These are phyloP conservation scores for Hydroisotoma schaefferi DNA, from an alignment of 2,888 invertebrate species.

Conservation along the genomic window DNA sequence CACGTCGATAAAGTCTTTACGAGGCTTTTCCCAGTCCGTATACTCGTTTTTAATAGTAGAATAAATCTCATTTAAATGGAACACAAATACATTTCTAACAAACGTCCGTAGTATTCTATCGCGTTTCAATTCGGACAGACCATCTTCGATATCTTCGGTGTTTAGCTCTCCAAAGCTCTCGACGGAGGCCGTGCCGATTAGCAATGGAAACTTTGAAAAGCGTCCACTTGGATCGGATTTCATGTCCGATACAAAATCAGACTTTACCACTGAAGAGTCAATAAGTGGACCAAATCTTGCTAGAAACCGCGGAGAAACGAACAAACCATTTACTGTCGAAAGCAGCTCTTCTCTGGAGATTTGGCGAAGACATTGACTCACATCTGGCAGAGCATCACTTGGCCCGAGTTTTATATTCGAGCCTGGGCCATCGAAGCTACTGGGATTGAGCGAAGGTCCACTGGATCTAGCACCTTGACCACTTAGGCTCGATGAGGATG, in stretches of 20 bases:
- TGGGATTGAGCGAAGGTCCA: neutral
- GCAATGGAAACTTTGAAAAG: slow-evolving; percentile 44
- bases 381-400: slow-evolving; percentile 39
- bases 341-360: slow-evolving; percentile 44
- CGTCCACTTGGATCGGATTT: slow-evolving; percentile 43
- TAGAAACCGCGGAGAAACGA: slow-evolving; percentile 46
- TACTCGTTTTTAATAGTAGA: slow-evolving; percentile 85
- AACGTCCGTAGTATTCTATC: slow-evolving; percentile 70
- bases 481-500: slow-evolving; percentile 17
- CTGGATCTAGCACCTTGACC: neutral
- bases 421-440: slow-evolving; percentile 11
- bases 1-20: slow-evolving; percentile 82
- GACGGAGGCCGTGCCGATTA: slow-evolving; percentile 44
- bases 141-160: slow-evolving; percentile 48
- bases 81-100: slow-evolving; percentile 81
- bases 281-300: slow-evolving; percentile 46
- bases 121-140: slow-evolving; percentile 52
- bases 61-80: slow-evolving; percentile 82
- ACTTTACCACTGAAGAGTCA: slow-evolving; percentile 46
- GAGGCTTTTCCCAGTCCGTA: slow-evolving; percentile 84
- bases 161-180: slow-evolving; percentile 47
- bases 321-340: slow-evolving; percentile 37
- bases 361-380: slow-evolving; percentile 45
- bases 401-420: slow-evolving; percentile 15
- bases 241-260: slow-evolving; percentile 47